Evolutionary conservation across 1,140 invertebrate genomes (phyloP), one percentile per base, ranked within the genome.

Genomic region (Drosophila arawakana): DNA sequence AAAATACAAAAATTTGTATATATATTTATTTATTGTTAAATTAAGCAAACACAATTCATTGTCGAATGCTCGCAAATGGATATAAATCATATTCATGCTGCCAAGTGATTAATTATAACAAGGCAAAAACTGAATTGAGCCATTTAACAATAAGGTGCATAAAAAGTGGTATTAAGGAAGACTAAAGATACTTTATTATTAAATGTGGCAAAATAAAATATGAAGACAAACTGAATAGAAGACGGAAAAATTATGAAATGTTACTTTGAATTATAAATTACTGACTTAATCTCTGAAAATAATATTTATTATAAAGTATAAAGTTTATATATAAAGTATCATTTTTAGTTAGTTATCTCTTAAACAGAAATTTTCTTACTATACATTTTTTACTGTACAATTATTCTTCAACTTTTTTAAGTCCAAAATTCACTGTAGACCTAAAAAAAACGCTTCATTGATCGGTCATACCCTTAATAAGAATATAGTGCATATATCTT

Each of bases 81-180:
- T 60, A 60, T 65, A 58, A 44, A 10, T 54, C 18, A 41, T 11
- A 21, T 15, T 46, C 2, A 18, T 52, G 30, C 47, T 78, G 75
- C 34, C 69, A 80, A 59, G 44, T 59, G 73, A 82, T 79, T 73
- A 86, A 70, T 81, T 60, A 67, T 59, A 60, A 54, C 30, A 73
- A 57, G 35, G n/a, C 57, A n/a, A 18, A 46, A 18, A 59, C 44
- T 18, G 18, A 21, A 43, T 2, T 65, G 43, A 34, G 35, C 58
- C 37, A 67, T 79, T 55, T 54, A 66, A 60, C 18, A 3, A 11
- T 11, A 15, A 46, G 11, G 6, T n/a, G 43, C 3, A 18, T 37
- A 4, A 13, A 57, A 21, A 41, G 35, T 57, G 35, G 34, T 8
- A 21, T 25, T n/a, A 11, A 49, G 34, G 30, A 3, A 30, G 25